Evolutionary conservation across 2,888 invertebrate species (phyloP).

Genomic region (Torymus tubicola): DNA sequence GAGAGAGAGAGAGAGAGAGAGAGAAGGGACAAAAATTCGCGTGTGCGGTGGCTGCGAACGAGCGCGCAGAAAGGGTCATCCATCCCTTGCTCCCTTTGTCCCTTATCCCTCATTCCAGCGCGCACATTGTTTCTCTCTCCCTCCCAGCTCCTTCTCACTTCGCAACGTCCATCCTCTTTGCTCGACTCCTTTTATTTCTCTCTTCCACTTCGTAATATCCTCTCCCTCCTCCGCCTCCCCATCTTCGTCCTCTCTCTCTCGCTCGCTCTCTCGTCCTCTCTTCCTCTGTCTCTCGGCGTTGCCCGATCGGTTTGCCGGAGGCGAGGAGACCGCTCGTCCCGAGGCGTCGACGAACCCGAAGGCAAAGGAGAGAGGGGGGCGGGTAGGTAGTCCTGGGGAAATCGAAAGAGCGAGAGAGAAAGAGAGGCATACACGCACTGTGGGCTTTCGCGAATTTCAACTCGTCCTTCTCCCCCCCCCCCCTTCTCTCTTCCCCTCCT

Average conservation of each 20-base stretch:
- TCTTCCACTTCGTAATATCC: slow-evolving; percentile 28
- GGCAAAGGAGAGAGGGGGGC: background rate
- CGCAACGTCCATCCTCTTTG: slow-evolving; percentile 10
- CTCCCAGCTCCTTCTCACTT: background rate
- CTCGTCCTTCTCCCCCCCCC: background rate
- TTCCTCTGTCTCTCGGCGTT: slow-evolving; percentile 15
- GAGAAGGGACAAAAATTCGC: no score
- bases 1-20: no score
- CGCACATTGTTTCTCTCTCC: slow-evolving; percentile 21
- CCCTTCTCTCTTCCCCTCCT: background rate
- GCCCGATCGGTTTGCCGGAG: slow-evolving; percentile 23
- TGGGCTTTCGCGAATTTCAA: slow-evolving; percentile 40
- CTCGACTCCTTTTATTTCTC: slow-evolving; percentile 2
- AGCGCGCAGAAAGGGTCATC: background rate
- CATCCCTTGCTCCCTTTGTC: slow-evolving; percentile 2
- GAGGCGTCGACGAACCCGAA: slow-evolving; percentile 9
- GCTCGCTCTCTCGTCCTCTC: slow-evolving; percentile 7
- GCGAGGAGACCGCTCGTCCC: slow-evolving; percentile 22
- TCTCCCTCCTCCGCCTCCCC: slow-evolving; percentile 6
- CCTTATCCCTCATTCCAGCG: slow-evolving; percentile 6
- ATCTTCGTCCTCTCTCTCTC: slow-evolving; percentile 11
- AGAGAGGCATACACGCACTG: no score
- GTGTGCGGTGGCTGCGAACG: no score
- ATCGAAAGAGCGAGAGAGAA: background rate
- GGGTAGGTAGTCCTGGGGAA: slow-evolving; percentile 19